Percentiles rank a stretch among this genome's conserved stretches.
These are phyloP conservation scores for Coecobrya sp. DNA, from an alignment of 2,888 invertebrate genomes.

Conservation along the genomic window DNA sequence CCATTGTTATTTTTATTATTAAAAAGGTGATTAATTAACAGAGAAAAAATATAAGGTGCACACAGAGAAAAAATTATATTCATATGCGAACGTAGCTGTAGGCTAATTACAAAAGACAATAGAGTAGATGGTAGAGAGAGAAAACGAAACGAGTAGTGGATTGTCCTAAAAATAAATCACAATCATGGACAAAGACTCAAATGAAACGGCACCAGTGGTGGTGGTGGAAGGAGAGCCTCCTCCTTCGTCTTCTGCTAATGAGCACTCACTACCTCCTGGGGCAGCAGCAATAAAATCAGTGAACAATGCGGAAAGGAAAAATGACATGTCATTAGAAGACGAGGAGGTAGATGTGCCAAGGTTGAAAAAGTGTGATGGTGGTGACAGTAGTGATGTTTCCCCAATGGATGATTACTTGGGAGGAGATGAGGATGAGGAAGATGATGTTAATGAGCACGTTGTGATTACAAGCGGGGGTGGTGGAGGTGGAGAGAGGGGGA, in stretches of 20 bases:
- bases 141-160: neutral
- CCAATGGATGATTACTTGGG: constrained; percentile 53
- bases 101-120: constrained; percentile 1
- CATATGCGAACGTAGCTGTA: neutral
- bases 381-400: constrained; percentile 52
- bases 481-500: neutral
- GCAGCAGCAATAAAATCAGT: constrained; percentile 69
- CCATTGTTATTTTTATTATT: constrained; percentile 16
- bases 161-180: constrained; percentile 54
- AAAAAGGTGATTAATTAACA: neutral
- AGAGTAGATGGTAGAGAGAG: neutral
- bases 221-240: constrained; percentile 61
- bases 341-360: constrained; percentile 14
- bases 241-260: constrained; percentile 14
- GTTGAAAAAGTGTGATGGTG: constrained; percentile 42
- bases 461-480: constrained; percentile 45
- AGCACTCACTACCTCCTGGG: constrained; percentile 46
- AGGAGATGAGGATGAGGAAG: constrained; percentile 55
- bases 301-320: constrained; percentile 53
- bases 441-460: constrained; percentile 15
- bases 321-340: constrained; percentile 11
- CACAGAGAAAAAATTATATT: neutral
- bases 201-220: constrained; percentile 21
- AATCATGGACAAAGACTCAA: constrained; percentile 67
- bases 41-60: neutral